Percentiles rank a stretch among this genome's conserved stretches.
phyloP scores from a whole-genome alignment of 2,113 vertebrate species.

The Andinoacara biseriatus region DNA sequence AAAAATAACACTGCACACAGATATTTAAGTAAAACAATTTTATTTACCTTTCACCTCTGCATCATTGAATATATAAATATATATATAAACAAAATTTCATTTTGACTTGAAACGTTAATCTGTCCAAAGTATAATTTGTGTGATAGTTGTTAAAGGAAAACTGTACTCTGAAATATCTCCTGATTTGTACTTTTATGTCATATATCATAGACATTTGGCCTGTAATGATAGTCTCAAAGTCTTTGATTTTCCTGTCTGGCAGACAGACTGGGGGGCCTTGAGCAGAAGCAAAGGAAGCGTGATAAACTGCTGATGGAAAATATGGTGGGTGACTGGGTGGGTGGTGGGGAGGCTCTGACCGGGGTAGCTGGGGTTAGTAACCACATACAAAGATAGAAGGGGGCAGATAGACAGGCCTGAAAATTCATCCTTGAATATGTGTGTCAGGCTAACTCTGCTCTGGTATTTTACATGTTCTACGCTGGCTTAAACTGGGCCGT shows the following conservation, averaged over 20 bases:
- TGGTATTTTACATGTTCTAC: neutral
- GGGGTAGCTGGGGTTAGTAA: constrained; percentile 45
- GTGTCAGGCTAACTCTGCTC: neutral
- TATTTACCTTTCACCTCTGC: neutral
- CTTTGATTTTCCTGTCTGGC: constrained; percentile 62
- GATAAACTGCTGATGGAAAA: constrained; percentile 65
- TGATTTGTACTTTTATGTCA: constrained; percentile 15
- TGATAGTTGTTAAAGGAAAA: constrained; percentile 16
- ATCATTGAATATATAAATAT: neutral
- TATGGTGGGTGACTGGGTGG: constrained; percentile 31
- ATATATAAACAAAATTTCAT: neutral
- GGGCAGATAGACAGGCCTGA: constrained; percentile 44
- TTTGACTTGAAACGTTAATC: constrained; percentile 4
- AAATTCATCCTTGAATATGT: constrained; percentile 10
- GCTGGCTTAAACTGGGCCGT: neutral
- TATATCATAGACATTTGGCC: constrained; percentile 48
- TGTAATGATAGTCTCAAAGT: constrained; percentile 35
- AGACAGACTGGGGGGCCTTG: constrained; percentile 30
- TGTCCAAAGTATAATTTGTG: neutral
- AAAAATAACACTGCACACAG: neutral
- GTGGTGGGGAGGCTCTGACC: constrained; percentile 22
- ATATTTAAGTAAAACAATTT: neutral
- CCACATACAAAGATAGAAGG: constrained; percentile 56
- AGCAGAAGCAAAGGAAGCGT: constrained; percentile 62
- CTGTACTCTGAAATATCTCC: constrained; percentile 1